These are phyloP conservation scores for Agonopterix heracliana DNA, from an alignment of 2,888 invertebrate genomes.

Conservation along the genomic window DNA sequence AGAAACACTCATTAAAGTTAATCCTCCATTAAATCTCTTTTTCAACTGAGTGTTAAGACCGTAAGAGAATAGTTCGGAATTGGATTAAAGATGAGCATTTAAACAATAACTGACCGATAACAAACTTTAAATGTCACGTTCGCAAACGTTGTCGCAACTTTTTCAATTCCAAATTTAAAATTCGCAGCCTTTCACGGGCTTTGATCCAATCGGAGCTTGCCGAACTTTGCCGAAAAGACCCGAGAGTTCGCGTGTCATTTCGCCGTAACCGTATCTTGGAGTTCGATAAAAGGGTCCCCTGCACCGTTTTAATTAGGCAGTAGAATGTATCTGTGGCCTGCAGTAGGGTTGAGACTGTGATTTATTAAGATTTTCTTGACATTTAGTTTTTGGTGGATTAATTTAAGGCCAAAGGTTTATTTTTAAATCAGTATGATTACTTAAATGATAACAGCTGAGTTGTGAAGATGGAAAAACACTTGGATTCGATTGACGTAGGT, in stretches of 20 bases:
- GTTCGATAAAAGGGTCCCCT: slow-evolving; percentile 62
- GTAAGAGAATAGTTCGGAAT: too few species aligned
- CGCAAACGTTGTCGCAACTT: slow-evolving; percentile 5
- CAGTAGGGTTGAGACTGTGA: slow-evolving; percentile 30
- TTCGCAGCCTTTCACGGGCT: slow-evolving; percentile 23
- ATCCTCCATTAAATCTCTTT: too few species aligned
- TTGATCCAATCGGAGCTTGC: background rate
- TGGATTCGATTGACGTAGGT: too few species aligned
- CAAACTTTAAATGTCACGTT: slow-evolving; percentile 2
- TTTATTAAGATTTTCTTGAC: slow-evolving; percentile 4
- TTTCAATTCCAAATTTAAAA: slow-evolving; percentile 19
- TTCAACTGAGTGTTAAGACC: too few species aligned
- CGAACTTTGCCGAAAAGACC: slow-evolving; percentile 30
- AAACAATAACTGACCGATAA: too few species aligned
- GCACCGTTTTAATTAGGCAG: slow-evolving; percentile 72
- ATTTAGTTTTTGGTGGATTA: background rate
- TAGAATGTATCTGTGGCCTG: slow-evolving; percentile 54
- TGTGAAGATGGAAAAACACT: too few species aligned
- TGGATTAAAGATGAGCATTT: too few species aligned
- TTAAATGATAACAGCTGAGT: too few species aligned
- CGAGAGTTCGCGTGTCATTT: slow-evolving; percentile 63
- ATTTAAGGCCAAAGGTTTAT: too few species aligned
- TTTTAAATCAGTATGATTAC: too few species aligned
- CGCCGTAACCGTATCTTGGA: slow-evolving; percentile 63
- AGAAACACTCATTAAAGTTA: too few species aligned